Evolutionary conservation across 2,113 vertebrate species (phyloP), one percentile per base, ranked within the genome.

Genomic region (Strix aluco): DNA sequence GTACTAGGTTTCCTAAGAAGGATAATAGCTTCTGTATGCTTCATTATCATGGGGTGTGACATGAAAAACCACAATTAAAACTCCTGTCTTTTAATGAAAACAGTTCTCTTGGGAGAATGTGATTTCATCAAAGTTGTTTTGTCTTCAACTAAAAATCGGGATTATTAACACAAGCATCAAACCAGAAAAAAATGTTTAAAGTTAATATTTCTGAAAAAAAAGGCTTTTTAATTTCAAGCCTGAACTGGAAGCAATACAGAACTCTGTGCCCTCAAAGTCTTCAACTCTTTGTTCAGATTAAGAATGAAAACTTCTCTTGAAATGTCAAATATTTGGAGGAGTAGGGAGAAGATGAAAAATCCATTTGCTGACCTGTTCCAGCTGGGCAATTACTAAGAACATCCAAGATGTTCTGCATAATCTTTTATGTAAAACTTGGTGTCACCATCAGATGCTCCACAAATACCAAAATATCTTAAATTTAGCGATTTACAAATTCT

Each of bases 31-130:
- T 61, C 55, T 85, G 27, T 72, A 85, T 71, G 46, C 26, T 73
- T 93, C 62, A 93, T 96, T 88, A 90, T 77, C 42, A 38, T 82
- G 66, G 23, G 57, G n/a, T 85, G 74, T 84, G 66, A 84, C 77
- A 32, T 54, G 74, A 47, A 77, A 96, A 95, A 88, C 82, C 74
- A 82, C 81, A 94, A 61, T 55, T 93, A 75, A 89, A 74, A 73
- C 49, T 89, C 32, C n/a, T 20, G 15, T 29, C 55, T 91, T 93
- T 90, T 72, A 40, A 88, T 82, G 73, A 77, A 82, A 81, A 87
- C 47, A 79, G 10, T 32, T 92, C 65, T 85, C 52, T 62, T 44
- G 44, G 57, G 49, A 91, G 70, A 93, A 85, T 30, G n/a, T 40
- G 52, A 55, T 66, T 87, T 81, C 66, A 85, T 61, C 26, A 15